A percentile compares a stretch with the other conserved stretches of the same genome.
phyloP scores from a whole-genome alignment of 2,113 vertebrate species.

The Rhinogobius similis region DNA sequence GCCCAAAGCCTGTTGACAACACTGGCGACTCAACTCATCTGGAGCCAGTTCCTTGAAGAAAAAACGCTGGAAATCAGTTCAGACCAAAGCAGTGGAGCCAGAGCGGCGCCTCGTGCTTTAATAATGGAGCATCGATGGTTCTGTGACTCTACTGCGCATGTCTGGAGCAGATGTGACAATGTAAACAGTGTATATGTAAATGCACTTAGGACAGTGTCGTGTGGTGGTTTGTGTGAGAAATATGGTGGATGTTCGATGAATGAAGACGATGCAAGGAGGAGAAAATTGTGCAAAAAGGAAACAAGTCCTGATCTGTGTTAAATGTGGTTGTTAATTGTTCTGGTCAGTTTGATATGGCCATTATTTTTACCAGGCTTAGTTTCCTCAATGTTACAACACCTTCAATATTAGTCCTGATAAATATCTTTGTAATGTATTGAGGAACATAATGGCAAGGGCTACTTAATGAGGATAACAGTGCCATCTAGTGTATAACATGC shows the following conservation, averaged over 20 bases:
- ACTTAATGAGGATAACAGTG: no score
- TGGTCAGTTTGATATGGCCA: neutral
- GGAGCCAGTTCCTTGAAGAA: slow-evolving; percentile 65
- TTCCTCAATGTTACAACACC: neutral
- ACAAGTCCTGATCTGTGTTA: neutral
- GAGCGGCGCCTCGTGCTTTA: neutral
- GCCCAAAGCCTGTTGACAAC: slow-evolving; percentile 68
- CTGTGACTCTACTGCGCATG: neutral
- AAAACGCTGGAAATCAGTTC: slow-evolving; percentile 23
- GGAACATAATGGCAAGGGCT: neutral
- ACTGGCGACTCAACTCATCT: slow-evolving; percentile 22
- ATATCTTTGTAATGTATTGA: neutral
- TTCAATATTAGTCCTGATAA: neutral
- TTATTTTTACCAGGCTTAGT: neutral
- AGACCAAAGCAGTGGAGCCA: slow-evolving; percentile 60
- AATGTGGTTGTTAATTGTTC: neutral
- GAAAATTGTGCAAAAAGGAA: neutral
- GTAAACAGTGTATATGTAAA: slow-evolving; percentile 54
- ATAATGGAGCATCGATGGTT: slow-evolving; percentile 19
- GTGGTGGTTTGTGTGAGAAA: neutral
- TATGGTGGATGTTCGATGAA: neutral
- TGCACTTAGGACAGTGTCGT: neutral
- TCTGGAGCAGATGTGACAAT: slow-evolving; percentile 33
- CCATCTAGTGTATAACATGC: slow-evolving; percentile 53
- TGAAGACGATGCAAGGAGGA: neutral